Evolutionary conservation across 2,888 invertebrate species (phyloP), one percentile per base, ranked within the genome.

Genomic region (Prosapia bicincta): DNA sequence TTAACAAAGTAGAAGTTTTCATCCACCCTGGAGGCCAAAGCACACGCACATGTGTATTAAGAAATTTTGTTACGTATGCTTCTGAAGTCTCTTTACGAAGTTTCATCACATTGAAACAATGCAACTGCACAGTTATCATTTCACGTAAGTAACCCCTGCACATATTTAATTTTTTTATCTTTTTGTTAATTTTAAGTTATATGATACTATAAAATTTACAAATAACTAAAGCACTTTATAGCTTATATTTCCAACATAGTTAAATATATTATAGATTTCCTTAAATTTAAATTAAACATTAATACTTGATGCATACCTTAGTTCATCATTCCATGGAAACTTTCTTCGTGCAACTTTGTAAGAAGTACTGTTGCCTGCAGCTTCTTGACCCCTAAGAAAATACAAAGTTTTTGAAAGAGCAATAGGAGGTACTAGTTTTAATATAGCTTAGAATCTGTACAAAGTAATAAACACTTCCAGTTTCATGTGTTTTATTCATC

Each of bases 11-110:
- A 32, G 88, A 86, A 82, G 89, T 86, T 78, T 89, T 85, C 83
- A 92, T 91, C 86, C 91, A 92, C 23, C 91, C 92, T 69, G 85
- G 83, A 3, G 91, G 92, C 90, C 92, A 92, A 32, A 92, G 84
- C 13, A 89, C 87, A 83, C 90, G 85, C n/a, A 91, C 88, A 76
- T 90, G 87, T 54, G 83, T 82, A 71, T 89, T 88, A 66, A 93
- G 85, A 82, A 90, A 88, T 0, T 84, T 81, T 65, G 86, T 86
- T 1, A 90, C 87, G 73, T 86, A 88, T 38, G 86, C 86, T 76
- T 89, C 88, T 69, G 85, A 82, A 32, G 83, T 84, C 77, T 85
- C 85, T 78, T 85, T 85, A 43, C 86, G 83, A 26, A 85, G 84
- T 81, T 85, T 87, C 26, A 85, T 82, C 78, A 86, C 83, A 71